Percentiles rank a stretch among this genome's conserved stretches.
phyloP scores from a whole-genome alignment of 2,888 invertebrate species.

The Allophyes oxyacanthae region DNA sequence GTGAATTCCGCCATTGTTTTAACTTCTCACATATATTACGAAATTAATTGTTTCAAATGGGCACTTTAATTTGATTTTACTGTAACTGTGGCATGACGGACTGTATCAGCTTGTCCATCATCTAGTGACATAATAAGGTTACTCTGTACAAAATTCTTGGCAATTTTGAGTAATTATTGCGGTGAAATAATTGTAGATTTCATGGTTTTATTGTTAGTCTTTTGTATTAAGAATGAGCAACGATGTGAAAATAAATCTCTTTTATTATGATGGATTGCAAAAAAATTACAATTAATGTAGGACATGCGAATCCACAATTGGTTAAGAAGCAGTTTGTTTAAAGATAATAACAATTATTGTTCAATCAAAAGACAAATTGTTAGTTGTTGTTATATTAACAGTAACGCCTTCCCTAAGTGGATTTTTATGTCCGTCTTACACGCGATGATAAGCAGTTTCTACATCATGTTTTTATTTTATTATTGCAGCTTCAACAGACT shows the following conservation, averaged over 20 bases:
- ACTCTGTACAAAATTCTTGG: slow-evolving; percentile 34
- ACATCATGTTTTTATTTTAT: too few species aligned
- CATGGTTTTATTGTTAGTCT: slow-evolving; percentile 36
- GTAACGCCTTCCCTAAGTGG: too few species aligned
- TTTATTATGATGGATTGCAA: neutral
- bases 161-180: slow-evolving; percentile 44
- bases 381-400: too few species aligned
- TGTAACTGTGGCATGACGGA: slow-evolving; percentile 52
- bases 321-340: too few species aligned
- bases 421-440: too few species aligned
- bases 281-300: too few species aligned
- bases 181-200: slow-evolving; percentile 39
- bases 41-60: slow-evolving; percentile 57
- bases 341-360: too few species aligned
- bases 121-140: slow-evolving; percentile 47
- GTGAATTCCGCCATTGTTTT: slow-evolving; percentile 55
- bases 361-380: too few species aligned
- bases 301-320: too few species aligned
- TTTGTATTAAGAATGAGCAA: slow-evolving; percentile 28
- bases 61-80: slow-evolving; percentile 46
- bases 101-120: slow-evolving; percentile 43
- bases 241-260: slow-evolving; percentile 24
- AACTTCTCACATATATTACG: slow-evolving; percentile 57
- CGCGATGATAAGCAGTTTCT: too few species aligned
- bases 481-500: too few species aligned